Conservation (phyloP, 1,140 invertebrate species). For the Mya arenaria region DNA sequence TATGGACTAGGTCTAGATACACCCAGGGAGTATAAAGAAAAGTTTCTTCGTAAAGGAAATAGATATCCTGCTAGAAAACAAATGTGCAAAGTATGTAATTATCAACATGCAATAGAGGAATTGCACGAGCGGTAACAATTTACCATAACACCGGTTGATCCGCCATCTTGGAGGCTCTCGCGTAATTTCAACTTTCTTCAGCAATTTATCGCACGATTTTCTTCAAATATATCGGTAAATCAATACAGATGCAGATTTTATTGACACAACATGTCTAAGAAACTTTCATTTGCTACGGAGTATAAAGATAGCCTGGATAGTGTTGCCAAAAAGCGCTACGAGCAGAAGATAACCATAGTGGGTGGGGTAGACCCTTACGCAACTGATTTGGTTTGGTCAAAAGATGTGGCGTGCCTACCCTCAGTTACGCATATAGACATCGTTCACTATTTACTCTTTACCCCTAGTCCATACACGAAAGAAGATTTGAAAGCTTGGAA, state of each 20-base stretch:
- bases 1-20: background rate
- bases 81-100: background rate
- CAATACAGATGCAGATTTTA: background rate
- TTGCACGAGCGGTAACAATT: background rate
- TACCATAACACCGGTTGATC: background rate
- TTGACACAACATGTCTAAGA: background rate
- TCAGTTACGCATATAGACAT: slow-evolving; percentile 39
- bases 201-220: background rate
- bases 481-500: slow-evolving; percentile 58
- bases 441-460: slow-evolving; percentile 53
- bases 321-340: background rate
- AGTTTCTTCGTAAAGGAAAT: background rate
- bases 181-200: background rate
- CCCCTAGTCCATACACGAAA: slow-evolving; percentile 52
- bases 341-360: slow-evolving; percentile 19
- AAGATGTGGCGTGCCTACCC: slow-evolving; percentile 5
- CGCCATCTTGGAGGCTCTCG: background rate
- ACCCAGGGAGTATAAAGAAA: background rate
- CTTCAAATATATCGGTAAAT: background rate
- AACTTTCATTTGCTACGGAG: background rate
- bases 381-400: background rate
- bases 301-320: background rate
- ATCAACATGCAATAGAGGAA: background rate
- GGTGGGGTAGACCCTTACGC: slow-evolving; percentile 28
- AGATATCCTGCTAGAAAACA: background rate